Evolutionary conservation across 2,797 vertebrate genomes (phyloP), one percentile per base, ranked within the genome.

Genomic region (Tapirus indicus): DNA sequence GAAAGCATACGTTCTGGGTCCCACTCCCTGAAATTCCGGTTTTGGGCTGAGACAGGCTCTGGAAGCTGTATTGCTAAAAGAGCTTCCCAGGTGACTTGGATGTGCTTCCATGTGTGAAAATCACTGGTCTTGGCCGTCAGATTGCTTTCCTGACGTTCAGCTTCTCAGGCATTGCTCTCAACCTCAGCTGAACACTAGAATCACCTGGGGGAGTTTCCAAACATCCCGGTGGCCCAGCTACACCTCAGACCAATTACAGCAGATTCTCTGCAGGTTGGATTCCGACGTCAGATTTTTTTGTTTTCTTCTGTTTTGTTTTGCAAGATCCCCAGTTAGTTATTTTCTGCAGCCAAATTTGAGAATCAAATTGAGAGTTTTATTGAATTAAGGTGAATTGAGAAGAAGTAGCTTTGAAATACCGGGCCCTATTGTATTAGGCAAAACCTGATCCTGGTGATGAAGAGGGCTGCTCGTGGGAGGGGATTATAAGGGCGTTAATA

Each of bases 381-480:
- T 89, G 13, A 71, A 71, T 79, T 47, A 79, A 87, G 17, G 52
- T 47, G 8, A 74, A 74, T 27, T 66, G 23, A 17, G 27, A 94
- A 89, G 38, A 94, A 89, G 38, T 60, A 69, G 69, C 54, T 96
- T 94, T 92, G 47, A 95, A 96, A 77, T 54, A 52, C 2, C 7
- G 23, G 52, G 32, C 16, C 60, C 16, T 83, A 12, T 54, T 92
- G 38, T 56, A 52, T 27, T 58, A 20, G 12, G 77, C 9, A 52
- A 92, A 72, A 38, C 32, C 38, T 92, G 49, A 93, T 54, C 25
- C 27, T 72, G 41, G 23, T 80, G 66, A 66, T 94, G 44, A 47
- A 38, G 32, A 77, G 72, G 5, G 5, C 66, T 35, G 32, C 35
- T 85, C 41, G 21, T 56, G 32, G 23, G 74, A 62, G 18, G 69